These are phyloP conservation scores for Heliothis peltigera DNA, from an alignment of 2,888 invertebrate genomes.

Conservation along the genomic window DNA sequence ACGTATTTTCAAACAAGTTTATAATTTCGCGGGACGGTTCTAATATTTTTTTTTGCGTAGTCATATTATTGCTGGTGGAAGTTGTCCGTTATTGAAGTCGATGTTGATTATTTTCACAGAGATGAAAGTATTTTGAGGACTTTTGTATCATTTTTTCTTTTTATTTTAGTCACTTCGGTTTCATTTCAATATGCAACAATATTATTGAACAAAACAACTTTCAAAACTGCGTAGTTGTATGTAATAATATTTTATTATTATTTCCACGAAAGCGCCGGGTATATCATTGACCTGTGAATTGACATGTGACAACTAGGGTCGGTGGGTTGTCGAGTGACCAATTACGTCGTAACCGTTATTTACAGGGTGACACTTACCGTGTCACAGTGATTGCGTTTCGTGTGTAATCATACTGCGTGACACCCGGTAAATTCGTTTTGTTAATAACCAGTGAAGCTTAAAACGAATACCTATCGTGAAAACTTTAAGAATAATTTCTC, in stretches of 20 bases:
- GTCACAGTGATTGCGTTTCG: conserved; percentile 44
- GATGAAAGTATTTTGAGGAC: background rate
- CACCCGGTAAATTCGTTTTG: conserved; percentile 15
- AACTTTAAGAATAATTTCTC: no score
- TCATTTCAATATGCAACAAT: no score
- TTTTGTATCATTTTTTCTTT: background rate
- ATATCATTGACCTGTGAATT: conserved; percentile 40
- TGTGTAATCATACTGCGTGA: conserved; percentile 29
- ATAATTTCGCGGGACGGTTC: conserved; percentile 66
- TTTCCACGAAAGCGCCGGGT: conserved; percentile 8
- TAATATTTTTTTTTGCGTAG: conserved; percentile 12
- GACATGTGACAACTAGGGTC: conserved; percentile 30
- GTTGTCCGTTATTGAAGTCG: conserved; percentile 4
- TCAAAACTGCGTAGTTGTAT: background rate
- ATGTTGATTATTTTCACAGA: background rate
- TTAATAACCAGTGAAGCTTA: conserved; percentile 3
- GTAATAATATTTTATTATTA: background rate
- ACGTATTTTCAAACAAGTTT: conserved; percentile 75
- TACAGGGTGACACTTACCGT: conserved; percentile 40
- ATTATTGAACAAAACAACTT: no score
- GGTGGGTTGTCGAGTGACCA: conserved; percentile 29
- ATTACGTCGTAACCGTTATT: conserved; percentile 47
- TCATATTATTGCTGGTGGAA: conserved; percentile 7
- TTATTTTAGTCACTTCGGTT: no score
- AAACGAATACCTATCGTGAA: no score